These are phyloP conservation scores for Oreotragus oreotragus DNA, from an alignment of 2,113 vertebrate genomes.

Conservation along the genomic window DNA sequence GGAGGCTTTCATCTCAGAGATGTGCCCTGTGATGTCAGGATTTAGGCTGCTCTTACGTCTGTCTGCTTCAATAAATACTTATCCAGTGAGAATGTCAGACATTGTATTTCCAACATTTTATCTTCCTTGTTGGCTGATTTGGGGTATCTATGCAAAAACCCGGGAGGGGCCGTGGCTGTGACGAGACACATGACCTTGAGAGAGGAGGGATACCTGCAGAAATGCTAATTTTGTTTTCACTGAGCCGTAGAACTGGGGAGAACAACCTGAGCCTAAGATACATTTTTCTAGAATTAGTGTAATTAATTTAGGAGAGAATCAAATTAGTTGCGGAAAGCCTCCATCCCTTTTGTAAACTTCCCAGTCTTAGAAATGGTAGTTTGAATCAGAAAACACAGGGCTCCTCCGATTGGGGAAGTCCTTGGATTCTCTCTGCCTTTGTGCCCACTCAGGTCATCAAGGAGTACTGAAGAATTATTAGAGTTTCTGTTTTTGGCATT, in stretches of 20 bases:
- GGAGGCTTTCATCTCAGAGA: not conserved
- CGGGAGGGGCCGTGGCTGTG: not conserved
- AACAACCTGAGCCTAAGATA: not conserved
- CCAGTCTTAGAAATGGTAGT: not conserved
- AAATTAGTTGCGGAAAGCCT: not conserved
- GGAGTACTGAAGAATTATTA: not conserved
- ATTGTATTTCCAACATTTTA: not conserved
- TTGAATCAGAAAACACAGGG: not conserved
- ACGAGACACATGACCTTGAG: not conserved
- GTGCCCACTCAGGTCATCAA: not conserved
- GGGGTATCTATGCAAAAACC: not conserved
- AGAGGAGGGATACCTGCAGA: not conserved
- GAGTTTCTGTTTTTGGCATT: not conserved
- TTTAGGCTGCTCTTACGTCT: conserved; percentile 24
- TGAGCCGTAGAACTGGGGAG: not conserved
- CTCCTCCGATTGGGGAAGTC: not conserved
- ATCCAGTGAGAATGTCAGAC: not conserved
- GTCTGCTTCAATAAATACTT: not conserved
- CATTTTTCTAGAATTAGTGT: not conserved
- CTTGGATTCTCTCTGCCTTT: not conserved
- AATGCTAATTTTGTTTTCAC: not conserved
- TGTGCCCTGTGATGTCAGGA: not conserved
- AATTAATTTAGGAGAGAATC: not conserved
- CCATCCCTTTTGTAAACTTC: not conserved
- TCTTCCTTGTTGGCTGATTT: not conserved